Conservation (phyloP, 2,113 vertebrate genomes). For the Acrocephalus kingi region DNA sequence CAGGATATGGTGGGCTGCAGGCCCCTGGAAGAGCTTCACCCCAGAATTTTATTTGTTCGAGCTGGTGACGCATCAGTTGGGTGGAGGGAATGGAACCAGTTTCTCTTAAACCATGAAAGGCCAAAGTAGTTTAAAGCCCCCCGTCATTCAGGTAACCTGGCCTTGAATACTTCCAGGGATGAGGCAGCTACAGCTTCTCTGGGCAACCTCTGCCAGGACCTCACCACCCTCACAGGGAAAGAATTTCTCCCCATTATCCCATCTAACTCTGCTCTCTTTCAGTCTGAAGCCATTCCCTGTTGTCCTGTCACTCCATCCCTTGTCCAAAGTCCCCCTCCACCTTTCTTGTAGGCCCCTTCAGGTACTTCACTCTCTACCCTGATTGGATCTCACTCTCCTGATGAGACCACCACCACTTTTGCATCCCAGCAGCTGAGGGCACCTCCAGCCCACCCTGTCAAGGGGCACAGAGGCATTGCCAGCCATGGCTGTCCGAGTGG, state of each 20-base stretch:
- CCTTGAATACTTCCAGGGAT: neutral
- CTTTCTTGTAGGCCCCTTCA: neutral
- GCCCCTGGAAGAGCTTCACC: neutral
- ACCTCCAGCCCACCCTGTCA: neutral
- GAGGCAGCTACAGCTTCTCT: neutral
- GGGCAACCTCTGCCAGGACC: neutral
- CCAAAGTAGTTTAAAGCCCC: neutral
- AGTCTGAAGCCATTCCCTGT: fast-evolving
- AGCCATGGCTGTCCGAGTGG: fast-evolving
- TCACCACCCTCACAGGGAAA: neutral
- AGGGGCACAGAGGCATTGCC: neutral
- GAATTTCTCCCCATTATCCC: neutral
- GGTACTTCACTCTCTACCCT: neutral
- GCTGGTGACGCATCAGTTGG: neutral
- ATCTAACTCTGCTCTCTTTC: neutral
- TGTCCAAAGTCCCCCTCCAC: neutral
- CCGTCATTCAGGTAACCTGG: neutral
- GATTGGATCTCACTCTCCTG: neutral
- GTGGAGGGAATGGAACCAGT: neutral
- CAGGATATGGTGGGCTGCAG: neutral
- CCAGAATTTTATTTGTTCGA: neutral
- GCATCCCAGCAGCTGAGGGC: neutral
- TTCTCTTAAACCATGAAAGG: neutral
- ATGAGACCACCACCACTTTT: neutral
- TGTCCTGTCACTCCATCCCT: neutral